Base-by-base conservation (phyloP, 2,888 invertebrate genomes). In the Leucoma salicis region DNA sequence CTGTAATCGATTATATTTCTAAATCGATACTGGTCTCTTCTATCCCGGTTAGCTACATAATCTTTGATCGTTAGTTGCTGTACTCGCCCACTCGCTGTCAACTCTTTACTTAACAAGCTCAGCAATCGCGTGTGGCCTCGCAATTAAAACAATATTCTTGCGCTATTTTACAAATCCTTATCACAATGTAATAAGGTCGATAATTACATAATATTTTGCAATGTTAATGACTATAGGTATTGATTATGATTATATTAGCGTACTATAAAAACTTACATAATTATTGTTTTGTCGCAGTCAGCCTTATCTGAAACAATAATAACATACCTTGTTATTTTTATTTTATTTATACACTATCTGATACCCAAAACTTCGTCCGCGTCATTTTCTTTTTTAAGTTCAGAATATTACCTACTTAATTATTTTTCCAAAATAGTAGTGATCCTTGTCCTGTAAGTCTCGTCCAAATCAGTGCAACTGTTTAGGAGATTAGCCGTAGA, bases 81-180 rank as follows among this genome's bases (percentile, higher is more conserved):
- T 46, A 48, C 48, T 53, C 61, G 61, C 70, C 69, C 68, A 67
- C 68, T 51, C 29, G 49, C 37, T 57, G 66, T 65, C 62, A 61
- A 42, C 35, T 50, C 42, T 13, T 40, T 43, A 46, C 55, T 50
- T 57, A 59, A 63, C 63, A 59, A 55, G 46, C 59, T 54, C 47
- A 60, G 43, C 48, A 49, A 52, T 57, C 57, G 57, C 63, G 64
- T 62, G 62, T 60, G 57, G 66, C 49, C 57, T 36, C 39, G 53
- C 46, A 44, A 54, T 48, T 52, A 43, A 48, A 42, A 12, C 31
- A 15, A 38, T 41, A 43, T 46, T 39, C 39, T 50, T 49, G 29
- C 39, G 42, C 54, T 52, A 45, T 40, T n/a, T 35, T 38, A 31
- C 5, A 31, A 12, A 25, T 7, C 33, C 21, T 25, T 47, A 43